Percentiles rank a stretch among this genome's conserved stretches.
Conservation (phyloP, 2,113 vertebrate species). For the Capreolus pygargus region DNA sequence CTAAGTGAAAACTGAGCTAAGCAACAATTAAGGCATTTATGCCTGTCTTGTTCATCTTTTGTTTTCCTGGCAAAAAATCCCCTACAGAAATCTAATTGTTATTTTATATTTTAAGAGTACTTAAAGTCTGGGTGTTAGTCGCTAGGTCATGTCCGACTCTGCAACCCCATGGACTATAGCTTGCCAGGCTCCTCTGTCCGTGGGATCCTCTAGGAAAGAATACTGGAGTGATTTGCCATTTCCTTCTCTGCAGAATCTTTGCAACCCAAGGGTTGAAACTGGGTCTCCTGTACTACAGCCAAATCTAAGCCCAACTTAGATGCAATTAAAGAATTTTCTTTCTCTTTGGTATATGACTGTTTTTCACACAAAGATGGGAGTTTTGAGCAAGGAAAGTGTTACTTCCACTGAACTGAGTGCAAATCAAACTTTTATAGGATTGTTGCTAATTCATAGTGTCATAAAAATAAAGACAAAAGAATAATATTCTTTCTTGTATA, state of each 20-base stretch:
- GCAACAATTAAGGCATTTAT: neutral
- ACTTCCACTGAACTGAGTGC: neutral
- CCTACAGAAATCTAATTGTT: neutral
- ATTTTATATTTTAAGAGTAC: neutral
- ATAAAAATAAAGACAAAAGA: conserved; percentile 40
- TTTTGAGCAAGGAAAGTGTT: neutral
- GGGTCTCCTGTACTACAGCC: neutral
- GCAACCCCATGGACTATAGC: neutral
- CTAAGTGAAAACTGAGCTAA: neutral
- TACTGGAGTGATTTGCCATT: neutral
- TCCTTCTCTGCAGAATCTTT: neutral
- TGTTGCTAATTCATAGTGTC: conserved; percentile 5
- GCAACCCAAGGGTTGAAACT: neutral
- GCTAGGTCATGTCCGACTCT: neutral
- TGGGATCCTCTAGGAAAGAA: neutral
- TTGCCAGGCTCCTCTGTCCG: neutral
- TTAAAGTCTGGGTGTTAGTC: neutral
- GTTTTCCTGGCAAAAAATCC: neutral
- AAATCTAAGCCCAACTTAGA: neutral
- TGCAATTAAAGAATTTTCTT: neutral
- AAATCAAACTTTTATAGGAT: neutral
- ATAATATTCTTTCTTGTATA: neutral
- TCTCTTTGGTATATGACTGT: neutral
- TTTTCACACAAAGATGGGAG: neutral
- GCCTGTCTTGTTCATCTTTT: neutral